Evolutionary conservation across 2,113 vertebrate genomes (phyloP).

Genomic region (Pagrus major): DNA sequence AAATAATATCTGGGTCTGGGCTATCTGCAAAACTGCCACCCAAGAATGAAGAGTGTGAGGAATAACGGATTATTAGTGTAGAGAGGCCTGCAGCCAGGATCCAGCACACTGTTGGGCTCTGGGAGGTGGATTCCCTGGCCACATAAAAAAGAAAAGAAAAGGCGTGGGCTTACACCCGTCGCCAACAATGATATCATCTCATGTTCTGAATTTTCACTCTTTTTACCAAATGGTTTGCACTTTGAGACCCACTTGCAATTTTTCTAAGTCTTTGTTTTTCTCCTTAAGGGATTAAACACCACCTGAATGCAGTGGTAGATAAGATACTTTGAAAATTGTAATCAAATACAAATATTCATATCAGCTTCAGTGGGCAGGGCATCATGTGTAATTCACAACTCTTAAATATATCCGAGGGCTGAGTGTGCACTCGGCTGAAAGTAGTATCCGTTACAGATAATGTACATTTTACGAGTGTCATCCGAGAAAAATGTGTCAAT

Average conservation of each 20-base stretch:
- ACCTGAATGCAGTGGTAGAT: background rate
- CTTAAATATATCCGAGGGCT: too few relatives aligned
- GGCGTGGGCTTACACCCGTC: constrained; percentile 22
- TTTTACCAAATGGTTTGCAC: constrained; percentile 12
- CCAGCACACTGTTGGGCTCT: constrained; percentile 40
- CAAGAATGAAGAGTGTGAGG: constrained; percentile 43
- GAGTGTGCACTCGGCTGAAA: too few relatives aligned
- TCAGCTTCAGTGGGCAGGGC: background rate
- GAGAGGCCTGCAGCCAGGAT: constrained; percentile 30
- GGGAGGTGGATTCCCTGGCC: constrained; percentile 41
- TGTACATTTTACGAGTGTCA: too few relatives aligned
- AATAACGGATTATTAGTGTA: constrained; percentile 16
- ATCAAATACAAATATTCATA: background rate
- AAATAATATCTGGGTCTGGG: constrained; percentile 24
- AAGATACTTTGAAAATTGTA: background rate
- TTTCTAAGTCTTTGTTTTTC: background rate
- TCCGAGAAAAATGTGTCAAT: too few relatives aligned
- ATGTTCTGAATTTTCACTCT: constrained; percentile 34
- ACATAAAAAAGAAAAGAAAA: constrained; percentile 23
- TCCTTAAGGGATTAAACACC: background rate
- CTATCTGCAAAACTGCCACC: constrained; percentile 29
- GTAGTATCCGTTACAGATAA: too few relatives aligned
- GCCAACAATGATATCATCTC: constrained; percentile 45
- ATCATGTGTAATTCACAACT: too few relatives aligned
- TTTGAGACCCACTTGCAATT: background rate